phyloP scores from a whole-genome alignment of 1,140 invertebrate species.

The Aporrectodea caliginosa region DNA sequence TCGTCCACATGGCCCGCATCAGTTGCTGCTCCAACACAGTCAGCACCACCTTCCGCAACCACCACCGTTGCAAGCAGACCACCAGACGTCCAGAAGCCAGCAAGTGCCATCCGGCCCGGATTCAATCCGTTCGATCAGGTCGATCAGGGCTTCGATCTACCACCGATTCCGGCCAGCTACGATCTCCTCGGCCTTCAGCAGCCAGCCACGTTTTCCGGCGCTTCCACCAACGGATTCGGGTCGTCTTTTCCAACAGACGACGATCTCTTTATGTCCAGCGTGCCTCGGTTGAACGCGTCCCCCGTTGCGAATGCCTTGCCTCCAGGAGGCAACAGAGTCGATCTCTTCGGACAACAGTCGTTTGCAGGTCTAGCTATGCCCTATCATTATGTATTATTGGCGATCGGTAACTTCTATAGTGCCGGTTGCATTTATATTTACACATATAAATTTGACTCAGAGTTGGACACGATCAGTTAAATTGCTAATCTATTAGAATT shows the following conservation, averaged over 20 bases:
- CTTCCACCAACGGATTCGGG: background rate
- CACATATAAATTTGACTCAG: no score
- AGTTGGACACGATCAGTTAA: no score
- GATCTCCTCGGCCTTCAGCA: background rate
- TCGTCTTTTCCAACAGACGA: background rate
- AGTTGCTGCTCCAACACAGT: no score
- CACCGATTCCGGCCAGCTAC: background rate
- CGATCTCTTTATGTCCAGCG: background rate
- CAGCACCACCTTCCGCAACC: no score
- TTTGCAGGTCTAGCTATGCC: no score
- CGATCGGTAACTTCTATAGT: no score
- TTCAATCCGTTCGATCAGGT: background rate
- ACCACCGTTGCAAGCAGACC: no score
- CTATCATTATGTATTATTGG: no score
- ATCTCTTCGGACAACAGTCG: conserved; percentile 1
- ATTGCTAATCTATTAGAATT: no score
- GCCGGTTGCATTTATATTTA: no score
- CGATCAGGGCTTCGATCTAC: background rate
- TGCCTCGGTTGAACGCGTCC: background rate
- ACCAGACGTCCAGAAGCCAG: background rate
- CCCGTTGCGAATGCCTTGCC: background rate
- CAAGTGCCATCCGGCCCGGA: background rate
- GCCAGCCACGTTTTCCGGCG: background rate
- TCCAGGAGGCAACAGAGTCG: background rate
- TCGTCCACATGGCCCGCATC: no score